Base-by-base conservation (phyloP, 2,888 invertebrate genomes). In the Anthophora plumipes region DNA sequence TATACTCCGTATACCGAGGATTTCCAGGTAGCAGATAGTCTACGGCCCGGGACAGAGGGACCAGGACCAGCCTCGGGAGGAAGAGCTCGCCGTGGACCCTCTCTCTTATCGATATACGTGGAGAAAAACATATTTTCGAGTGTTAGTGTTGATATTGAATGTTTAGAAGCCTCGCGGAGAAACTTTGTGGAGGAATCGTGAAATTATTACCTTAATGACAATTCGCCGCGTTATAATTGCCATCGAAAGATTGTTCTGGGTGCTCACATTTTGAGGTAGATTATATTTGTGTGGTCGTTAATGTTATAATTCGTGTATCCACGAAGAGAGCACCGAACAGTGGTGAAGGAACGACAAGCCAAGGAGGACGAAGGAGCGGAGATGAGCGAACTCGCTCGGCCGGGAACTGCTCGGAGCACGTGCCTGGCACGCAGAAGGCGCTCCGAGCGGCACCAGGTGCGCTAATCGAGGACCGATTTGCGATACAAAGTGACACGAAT, bases 1-100 rank as follows among this genome's bases (percentile, higher is more conserved):
- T 85, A 81, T 85, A 82, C 80, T 85, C 90, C 90, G 91, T 90
- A 91, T 86, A 88, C 89, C 90, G 89, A 91, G 91, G 91, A 90
- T 91, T 90, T 92, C 91, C 89, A 91, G 91, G 91, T 90, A 90
- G 89, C 91, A 92, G 92, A 91, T 90, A 92, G 92, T 92, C 91
- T 91, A 91, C 91, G 91, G 91, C 92, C 92, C 92, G 91, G 92
- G 92, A 92, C 90, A 90, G 91, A 88, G 89, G 89, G 90, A 92
- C 89, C 91, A 91, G 91, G 92, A 92, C 90, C 91, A 89, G 86
- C 88, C 78, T 84, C 87, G 87, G 41, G 60, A 76, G 61, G 76
- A 78, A 82, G 80, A 78, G 87, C 81, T 87, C 63, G 77, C 78
- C 84, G 82, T 76, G 82, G 76, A 85, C 79, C 80, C 75, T 72